Conservation (phyloP, 2,888 invertebrate species). For the Cosmia pyralina region DNA sequence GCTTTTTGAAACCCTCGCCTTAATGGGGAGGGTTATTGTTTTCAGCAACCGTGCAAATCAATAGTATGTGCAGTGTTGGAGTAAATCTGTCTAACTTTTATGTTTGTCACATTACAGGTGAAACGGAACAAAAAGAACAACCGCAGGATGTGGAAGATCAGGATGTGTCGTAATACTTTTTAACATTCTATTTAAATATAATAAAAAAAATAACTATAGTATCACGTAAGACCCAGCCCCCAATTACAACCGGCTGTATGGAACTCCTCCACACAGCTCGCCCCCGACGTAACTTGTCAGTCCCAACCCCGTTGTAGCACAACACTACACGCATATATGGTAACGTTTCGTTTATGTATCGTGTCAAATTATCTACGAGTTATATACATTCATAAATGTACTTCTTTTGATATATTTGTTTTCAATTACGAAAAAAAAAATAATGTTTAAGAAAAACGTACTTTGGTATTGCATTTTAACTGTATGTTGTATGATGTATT, state of each 20-base stretch:
- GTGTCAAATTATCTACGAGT: slow-evolving; percentile 84
- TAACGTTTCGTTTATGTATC: slow-evolving; percentile 78
- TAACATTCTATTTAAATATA: slow-evolving; percentile 85
- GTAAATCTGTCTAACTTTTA: slow-evolving; percentile 26
- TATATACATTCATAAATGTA: slow-evolving; percentile 81
- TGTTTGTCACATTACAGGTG: slow-evolving; percentile 90
- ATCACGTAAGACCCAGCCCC: slow-evolving; percentile 88
- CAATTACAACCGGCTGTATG: slow-evolving; percentile 82
- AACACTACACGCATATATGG: slow-evolving; percentile 58
- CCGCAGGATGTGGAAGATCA: slow-evolving; percentile 98
- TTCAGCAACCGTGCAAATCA: neutral
- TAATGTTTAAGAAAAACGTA: slow-evolving; percentile 86
- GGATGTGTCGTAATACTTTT: slow-evolving; percentile 96
- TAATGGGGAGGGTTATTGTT: neutral
- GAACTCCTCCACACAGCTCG: slow-evolving; percentile 67
- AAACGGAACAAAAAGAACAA: slow-evolving; percentile 97
- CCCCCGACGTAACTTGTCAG: slow-evolving; percentile 70
- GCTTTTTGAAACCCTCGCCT: neutral
- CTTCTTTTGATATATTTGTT: slow-evolving; percentile 88
- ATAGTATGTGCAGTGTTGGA: neutral
- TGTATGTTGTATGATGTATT: slow-evolving; percentile 84
- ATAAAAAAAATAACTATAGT: slow-evolving; percentile 89
- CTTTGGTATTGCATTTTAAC: slow-evolving; percentile 88
- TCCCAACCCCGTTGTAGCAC: slow-evolving; percentile 58
- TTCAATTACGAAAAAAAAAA: slow-evolving; percentile 82